Conservation (phyloP, 2,113 vertebrate genomes). For the Brachyistius frenatus region DNA sequence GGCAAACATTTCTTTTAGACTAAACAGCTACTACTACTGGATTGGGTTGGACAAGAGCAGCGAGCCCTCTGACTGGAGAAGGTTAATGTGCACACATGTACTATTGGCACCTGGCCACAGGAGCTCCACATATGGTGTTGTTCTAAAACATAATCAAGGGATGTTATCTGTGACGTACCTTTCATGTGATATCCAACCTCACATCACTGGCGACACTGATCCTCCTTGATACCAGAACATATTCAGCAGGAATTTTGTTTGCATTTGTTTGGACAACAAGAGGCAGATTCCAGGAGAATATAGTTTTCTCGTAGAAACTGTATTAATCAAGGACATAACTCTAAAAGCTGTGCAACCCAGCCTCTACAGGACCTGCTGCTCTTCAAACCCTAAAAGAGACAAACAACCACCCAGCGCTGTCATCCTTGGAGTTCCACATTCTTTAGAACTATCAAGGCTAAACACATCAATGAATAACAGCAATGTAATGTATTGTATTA, state of each 20-base stretch:
- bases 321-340: not conserved
- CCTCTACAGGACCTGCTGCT: not conserved
- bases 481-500: slow-evolving; percentile 50
- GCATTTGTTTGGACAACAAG: too few relatives aligned
- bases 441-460: not conserved
- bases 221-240: too few relatives aligned
- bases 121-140: not conserved
- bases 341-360: not conserved
- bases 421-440: not conserved
- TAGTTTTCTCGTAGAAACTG: slow-evolving; percentile 2
- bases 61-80: not conserved
- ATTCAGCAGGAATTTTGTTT: too few relatives aligned
- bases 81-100: not conserved
- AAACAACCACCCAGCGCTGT: slow-evolving; percentile 27
- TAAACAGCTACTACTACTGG: not conserved
- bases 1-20: not conserved
- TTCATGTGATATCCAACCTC: not conserved
- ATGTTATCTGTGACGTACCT: slow-evolving; percentile 10
- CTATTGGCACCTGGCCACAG: slow-evolving; percentile 5
- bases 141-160: slow-evolving; percentile 34
- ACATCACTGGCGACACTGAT: not conserved
- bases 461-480: slow-evolving; percentile 42
- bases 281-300: too few relatives aligned
- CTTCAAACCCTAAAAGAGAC: slow-evolving; percentile 18
- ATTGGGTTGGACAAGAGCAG: not conserved